Evolutionary conservation across 2,113 vertebrate genomes (phyloP), one percentile per base, ranked within the genome.

Genomic region (Pao palembangensis): DNA sequence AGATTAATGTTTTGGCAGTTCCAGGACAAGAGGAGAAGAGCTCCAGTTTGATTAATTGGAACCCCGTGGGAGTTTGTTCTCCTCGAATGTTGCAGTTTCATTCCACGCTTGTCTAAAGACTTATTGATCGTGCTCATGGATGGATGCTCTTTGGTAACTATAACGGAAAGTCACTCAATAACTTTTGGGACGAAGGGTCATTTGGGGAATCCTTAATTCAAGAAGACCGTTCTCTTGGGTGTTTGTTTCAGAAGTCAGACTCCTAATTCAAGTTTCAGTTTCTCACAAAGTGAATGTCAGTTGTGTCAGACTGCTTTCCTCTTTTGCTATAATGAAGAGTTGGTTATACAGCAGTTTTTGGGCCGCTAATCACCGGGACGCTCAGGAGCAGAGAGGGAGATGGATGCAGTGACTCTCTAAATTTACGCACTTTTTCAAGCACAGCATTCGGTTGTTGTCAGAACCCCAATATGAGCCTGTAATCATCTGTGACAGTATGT

Each of bases 1-100:
- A 50, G 51, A 79, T 75, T 68, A 54, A 63, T 71, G 49, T 68
- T 67, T 28, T 51, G 50, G 58, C 44, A 14, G 51, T 64, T 58
- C 41, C 68, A 71, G 43, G 64, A 59, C 50, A 65, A 11, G 31
- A 51, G 1, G 55, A 55, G 20, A 59, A 25, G 53, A 67, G 13
- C 2, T n/a, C 46, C 62, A 55, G 52, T 59, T 73, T 61, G 70
- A 62, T 76, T 34, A 72, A 15, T 38, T 38, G 11, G 42, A 12
- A 43, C 20, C 58, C 54, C 21, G 25, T 47, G 34, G 44, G 46
- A 46, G 21, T 66, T 64, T 41, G 51, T 73, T 54, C 41, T 51
- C 16, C 13, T 1, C 13, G 4, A 16, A 52, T 42, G 48, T 6
- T 23, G 14, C 55, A 44, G 3, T 43, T 54, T 60, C 8, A 51